Evolutionary conservation across 2,797 vertebrate genomes (phyloP).

Genomic region (Pangasius sanitwongsei): DNA sequence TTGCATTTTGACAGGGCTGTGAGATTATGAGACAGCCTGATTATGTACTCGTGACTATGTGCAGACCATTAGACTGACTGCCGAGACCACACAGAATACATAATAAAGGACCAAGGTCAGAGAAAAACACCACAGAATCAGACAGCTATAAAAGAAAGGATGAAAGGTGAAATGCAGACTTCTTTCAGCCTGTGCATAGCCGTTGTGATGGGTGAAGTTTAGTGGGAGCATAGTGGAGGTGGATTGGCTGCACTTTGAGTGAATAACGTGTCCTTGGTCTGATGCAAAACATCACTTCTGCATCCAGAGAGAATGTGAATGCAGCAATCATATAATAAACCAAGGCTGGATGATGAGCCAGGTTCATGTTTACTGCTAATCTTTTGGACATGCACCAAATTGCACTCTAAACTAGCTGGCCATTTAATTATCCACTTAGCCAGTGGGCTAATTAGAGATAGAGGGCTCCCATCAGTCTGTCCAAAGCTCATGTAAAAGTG

Average conservation of each 20-base stretch:
- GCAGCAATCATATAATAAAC: slow-evolving; percentile 51
- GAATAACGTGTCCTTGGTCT: slow-evolving; percentile 52
- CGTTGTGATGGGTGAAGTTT: slow-evolving; percentile 42
- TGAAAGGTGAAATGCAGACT: slow-evolving; percentile 47
- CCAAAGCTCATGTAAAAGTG: slow-evolving; percentile 55
- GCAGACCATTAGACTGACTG: slow-evolving; percentile 48
- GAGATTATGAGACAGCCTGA: slow-evolving; percentile 44
- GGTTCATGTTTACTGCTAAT: slow-evolving; percentile 51
- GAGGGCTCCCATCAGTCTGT: slow-evolving; percentile 65
- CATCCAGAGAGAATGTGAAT: slow-evolving; percentile 49
- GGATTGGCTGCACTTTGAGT: slow-evolving; percentile 41
- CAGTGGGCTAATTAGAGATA: slow-evolving; percentile 61
- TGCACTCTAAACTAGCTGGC: slow-evolving; percentile 66
- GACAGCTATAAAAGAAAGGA: slow-evolving; percentile 32
- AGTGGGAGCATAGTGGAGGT: slow-evolving; percentile 38
- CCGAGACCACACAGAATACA: slow-evolving; percentile 49
- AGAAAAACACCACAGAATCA: slow-evolving; percentile 44
- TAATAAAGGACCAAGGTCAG: slow-evolving; percentile 51
- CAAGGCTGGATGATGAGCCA: slow-evolving; percentile 48
- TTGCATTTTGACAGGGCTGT: slow-evolving; percentile 42
- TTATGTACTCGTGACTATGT: slow-evolving; percentile 45
- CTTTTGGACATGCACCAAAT: slow-evolving; percentile 55
- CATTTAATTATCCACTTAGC: slow-evolving; percentile 66
- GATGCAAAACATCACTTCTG: slow-evolving; percentile 39
- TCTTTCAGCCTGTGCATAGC: slow-evolving; percentile 18